Evolutionary conservation across 2,797 vertebrate species (phyloP), one percentile per base, ranked within the genome.

Genomic region (Tiaroga cobitis): DNA sequence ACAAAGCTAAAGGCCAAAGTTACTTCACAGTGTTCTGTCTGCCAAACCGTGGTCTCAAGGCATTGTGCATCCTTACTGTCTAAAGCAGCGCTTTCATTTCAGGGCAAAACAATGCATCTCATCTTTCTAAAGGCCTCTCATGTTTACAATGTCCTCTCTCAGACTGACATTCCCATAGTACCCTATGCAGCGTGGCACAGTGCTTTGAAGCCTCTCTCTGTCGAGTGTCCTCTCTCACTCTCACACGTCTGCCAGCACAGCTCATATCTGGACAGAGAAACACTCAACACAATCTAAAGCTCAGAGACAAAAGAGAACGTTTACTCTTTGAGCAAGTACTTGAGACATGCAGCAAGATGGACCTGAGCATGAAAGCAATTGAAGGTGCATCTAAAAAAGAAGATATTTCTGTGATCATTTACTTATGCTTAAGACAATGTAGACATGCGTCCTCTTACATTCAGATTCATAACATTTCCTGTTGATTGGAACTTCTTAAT

Each of bases 281-380:
- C 73, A 56, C 54, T 70, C 72, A 82, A 63, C 68, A 29, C 75
- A 75, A 65, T 49, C 79, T 69, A 74, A 82, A 78, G 75, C 72
- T 82, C 68, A 16, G 67, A 49, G 78, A 81, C 54, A 84, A 74
- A 80, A 79, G 72, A 83, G 74, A 73, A 18, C 75, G 10, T 75
- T 84, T 81, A 89, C 26, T 24, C 80, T 87, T 81, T 85, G 84
- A 83, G 75, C 39, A 69, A 80, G 61, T 77, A 37, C 83, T 85
- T 83, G 83, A 78, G 76, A 74, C 69, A 37, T 74, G 73, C 83
- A 74, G 81, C 43, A 80, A 77, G 75, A 77, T 77, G 75, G 26
- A 15, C 34, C 21, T 5, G 54, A 39, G 34, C 15, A 77, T 59
- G 11, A 77, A 41, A 59, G 24, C 51, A 77, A 37, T 13, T 59